phyloP scores from a whole-genome alignment of 2,113 vertebrate species.

The Aptenodytes forsteri region DNA sequence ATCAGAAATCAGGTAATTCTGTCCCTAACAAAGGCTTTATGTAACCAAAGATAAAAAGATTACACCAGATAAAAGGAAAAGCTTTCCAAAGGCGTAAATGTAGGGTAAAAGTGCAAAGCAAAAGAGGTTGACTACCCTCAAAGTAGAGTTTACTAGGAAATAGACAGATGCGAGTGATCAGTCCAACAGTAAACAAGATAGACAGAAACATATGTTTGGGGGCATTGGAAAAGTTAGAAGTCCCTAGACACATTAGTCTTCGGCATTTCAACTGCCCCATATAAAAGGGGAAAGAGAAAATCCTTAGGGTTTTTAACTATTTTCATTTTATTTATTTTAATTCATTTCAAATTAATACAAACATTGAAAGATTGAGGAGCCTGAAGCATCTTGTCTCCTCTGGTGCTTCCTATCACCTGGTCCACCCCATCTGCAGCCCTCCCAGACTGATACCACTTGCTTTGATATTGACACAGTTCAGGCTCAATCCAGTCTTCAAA shows the following conservation, averaged over 20 bases:
- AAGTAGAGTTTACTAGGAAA: neutral
- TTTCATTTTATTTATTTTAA: neutral
- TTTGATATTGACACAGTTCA: conserved; percentile 50
- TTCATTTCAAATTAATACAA: conserved; percentile 23
- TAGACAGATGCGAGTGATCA: neutral
- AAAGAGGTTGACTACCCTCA: neutral
- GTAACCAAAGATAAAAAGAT: neutral
- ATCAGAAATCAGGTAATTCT: neutral
- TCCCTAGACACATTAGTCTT: neutral
- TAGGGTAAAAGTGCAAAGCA: neutral
- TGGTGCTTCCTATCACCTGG: neutral
- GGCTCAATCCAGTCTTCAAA: conserved; percentile 26
- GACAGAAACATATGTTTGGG: neutral
- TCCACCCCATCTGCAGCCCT: neutral
- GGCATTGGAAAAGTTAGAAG: neutral
- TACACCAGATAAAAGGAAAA: neutral
- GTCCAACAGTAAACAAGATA: neutral
- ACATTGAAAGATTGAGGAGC: neutral
- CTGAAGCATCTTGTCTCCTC: neutral
- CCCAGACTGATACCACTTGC: neutral
- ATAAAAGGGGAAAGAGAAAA: neutral
- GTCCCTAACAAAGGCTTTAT: neutral
- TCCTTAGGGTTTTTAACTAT: neutral
- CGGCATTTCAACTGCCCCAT: neutral
- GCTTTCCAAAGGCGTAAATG: neutral